These are phyloP conservation scores for Gnathonemus echidnorhynchus DNA, from an alignment of 2,113 vertebrate genomes.

Conservation along the genomic window DNA sequence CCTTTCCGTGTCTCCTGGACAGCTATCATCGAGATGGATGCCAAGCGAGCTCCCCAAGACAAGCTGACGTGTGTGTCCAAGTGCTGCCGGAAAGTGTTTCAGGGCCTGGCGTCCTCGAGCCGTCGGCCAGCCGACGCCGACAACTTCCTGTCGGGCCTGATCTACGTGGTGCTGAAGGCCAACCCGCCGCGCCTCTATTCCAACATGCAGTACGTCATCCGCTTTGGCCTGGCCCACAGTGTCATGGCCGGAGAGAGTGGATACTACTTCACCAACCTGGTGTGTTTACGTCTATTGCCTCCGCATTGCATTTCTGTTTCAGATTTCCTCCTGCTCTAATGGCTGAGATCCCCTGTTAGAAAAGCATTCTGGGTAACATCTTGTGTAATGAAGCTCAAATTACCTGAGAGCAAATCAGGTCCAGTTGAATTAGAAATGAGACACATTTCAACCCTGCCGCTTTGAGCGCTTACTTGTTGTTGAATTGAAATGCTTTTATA, in stretches of 20 bases:
- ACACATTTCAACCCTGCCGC: neutral
- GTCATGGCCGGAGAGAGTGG: conserved; percentile 67
- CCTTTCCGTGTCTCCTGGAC: neutral
- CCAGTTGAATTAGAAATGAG: neutral
- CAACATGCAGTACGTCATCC: conserved; percentile 69
- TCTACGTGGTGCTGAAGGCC: conserved; percentile 65
- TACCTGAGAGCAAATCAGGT: neutral
- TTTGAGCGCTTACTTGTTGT: neutral
- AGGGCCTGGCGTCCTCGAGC: conserved; percentile 54
- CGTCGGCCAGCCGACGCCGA: conserved; percentile 64
- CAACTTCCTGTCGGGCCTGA: conserved; percentile 64
- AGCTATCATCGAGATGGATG: conserved; percentile 72
- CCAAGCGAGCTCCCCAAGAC: conserved; percentile 68
- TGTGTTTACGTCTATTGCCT: conserved; percentile 29
- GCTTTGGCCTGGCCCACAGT: conserved; percentile 68
- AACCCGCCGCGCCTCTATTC: conserved; percentile 67
- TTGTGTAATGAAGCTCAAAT: neutral
- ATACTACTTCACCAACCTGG: conserved; percentile 72
- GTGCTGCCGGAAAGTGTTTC: conserved; percentile 63
- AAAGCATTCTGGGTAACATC: neutral
- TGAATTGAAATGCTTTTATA: neutral
- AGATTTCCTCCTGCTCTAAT: neutral
- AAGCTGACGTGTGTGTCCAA: conserved; percentile 63
- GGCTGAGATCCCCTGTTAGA: neutral
- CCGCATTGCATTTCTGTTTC: neutral